These are phyloP conservation scores for Chirona hameri DNA, from an alignment of 2,888 invertebrate genomes.

Conservation along the genomic window DNA sequence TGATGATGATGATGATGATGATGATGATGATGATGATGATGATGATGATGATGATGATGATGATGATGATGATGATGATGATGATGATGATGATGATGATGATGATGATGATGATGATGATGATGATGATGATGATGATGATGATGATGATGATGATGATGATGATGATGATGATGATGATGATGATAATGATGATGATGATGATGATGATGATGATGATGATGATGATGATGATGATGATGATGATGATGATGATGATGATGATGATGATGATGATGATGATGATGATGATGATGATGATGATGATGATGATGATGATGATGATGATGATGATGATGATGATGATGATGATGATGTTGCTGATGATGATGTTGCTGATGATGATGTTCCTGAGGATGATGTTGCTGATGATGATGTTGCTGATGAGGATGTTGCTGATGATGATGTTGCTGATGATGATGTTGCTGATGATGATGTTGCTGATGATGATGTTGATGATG, in stretches of 20 bases:
- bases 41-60: constrained; percentile 22
- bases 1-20: constrained; percentile 22
- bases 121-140: constrained; percentile 22
- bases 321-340: too few relatives aligned
- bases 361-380: too few relatives aligned
- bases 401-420: too few relatives aligned
- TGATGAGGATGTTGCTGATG: too few relatives aligned
- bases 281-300: too few relatives aligned
- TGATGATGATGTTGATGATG: too few relatives aligned
- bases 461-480: too few relatives aligned
- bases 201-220: constrained; percentile 22
- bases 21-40: constrained; percentile 22
- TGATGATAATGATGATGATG: constrained; percentile 22
- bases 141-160: constrained; percentile 22
- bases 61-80: constrained; percentile 22
- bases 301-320: too few relatives aligned
- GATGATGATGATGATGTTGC: too few relatives aligned
- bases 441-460: too few relatives aligned
- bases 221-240: constrained; percentile 22
- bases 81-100: constrained; percentile 22
- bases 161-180: constrained; percentile 22
- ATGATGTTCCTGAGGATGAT: too few relatives aligned
- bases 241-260: constrained; percentile 22
- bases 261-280: constrained; percentile 22
- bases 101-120: constrained; percentile 22